phyloP scores from a whole-genome alignment of 2,888 invertebrate species.

The Rapana venosa region DNA sequence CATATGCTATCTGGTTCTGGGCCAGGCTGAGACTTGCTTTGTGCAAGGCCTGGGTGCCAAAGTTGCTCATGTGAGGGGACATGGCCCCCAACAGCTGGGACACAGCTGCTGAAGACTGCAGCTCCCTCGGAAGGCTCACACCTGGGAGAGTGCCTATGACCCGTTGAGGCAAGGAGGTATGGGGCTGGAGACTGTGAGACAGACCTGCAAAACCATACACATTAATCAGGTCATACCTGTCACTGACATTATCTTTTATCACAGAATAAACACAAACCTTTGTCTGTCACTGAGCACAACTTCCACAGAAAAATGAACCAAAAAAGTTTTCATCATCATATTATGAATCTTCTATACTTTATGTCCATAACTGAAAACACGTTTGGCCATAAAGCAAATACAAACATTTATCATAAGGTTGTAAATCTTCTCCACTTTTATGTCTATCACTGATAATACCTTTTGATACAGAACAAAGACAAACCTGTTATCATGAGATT shows the following conservation, averaged over 20 bases:
- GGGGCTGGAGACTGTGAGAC: constrained; percentile 54
- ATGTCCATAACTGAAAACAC: too few species aligned
- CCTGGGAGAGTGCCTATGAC: constrained; percentile 62
- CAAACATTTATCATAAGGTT: too few species aligned
- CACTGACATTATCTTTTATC: background rate
- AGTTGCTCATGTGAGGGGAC: constrained; percentile 54
- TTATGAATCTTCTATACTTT: too few species aligned
- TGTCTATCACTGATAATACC: too few species aligned
- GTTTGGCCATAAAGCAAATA: too few species aligned
- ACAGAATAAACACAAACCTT: background rate
- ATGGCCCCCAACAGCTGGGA: constrained; percentile 60
- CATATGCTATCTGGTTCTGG: constrained; percentile 61
- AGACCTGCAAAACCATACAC: constrained; percentile 53
- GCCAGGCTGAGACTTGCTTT: constrained; percentile 60
- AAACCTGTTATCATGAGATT: too few species aligned
- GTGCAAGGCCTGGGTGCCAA: constrained; percentile 61
- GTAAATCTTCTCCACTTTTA: too few species aligned
- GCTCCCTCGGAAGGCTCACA: constrained; percentile 58
- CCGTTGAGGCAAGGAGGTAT: constrained; percentile 54
- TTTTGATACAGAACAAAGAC: too few species aligned
- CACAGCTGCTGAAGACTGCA: constrained; percentile 53
- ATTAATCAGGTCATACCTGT: background rate
- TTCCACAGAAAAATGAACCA: too few species aligned
- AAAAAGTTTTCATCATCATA: too few species aligned
- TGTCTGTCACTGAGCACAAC: background rate